Conservation (phyloP, 1,140 invertebrate species). For the Drosophila punjabiensis region DNA sequence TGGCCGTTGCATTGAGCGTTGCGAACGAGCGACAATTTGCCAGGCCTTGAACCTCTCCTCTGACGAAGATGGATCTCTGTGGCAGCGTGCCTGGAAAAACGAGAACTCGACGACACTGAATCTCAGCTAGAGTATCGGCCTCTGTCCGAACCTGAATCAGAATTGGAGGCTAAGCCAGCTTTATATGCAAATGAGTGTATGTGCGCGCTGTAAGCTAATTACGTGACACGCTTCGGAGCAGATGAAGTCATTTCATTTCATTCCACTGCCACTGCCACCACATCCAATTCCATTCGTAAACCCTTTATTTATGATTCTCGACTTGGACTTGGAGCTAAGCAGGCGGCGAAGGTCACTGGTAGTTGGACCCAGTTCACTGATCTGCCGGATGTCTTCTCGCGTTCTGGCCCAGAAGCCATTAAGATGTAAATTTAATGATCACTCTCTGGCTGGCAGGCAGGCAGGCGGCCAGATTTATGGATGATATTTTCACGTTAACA, state of each 20-base stretch:
- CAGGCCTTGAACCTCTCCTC: conserved; percentile 70
- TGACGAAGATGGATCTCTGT: conserved; percentile 47
- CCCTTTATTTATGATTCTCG: conserved; percentile 70
- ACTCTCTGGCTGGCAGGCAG: conserved; percentile 32
- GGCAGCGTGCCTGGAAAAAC: conserved; percentile 26
- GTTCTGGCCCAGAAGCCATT: conserved; percentile 66
- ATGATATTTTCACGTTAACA: conserved; percentile 61
- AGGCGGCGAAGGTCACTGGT: conserved; percentile 48
- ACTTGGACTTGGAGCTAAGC: neutral
- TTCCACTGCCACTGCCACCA: neutral
- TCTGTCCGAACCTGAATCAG: conserved; percentile 24
- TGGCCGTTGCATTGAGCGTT: conserved; percentile 54
- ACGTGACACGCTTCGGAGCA: conserved; percentile 77
- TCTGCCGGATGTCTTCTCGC: conserved; percentile 74
- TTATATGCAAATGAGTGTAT: conserved; percentile 70
- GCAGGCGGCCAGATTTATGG: conserved; percentile 63
- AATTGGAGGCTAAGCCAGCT: conserved; percentile 50
- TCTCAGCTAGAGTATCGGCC: neutral
- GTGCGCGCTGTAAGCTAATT: conserved; percentile 69
- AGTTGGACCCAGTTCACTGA: conserved; percentile 49
- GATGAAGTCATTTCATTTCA: conserved; percentile 61
- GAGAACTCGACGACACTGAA: conserved; percentile 21
- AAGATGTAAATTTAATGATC: conserved; percentile 78
- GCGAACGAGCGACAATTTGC: conserved; percentile 68
- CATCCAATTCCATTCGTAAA: conserved; percentile 26